phyloP scores from a whole-genome alignment of 2,113 vertebrate genomes.

The Nothoprocta pentlandii region DNA sequence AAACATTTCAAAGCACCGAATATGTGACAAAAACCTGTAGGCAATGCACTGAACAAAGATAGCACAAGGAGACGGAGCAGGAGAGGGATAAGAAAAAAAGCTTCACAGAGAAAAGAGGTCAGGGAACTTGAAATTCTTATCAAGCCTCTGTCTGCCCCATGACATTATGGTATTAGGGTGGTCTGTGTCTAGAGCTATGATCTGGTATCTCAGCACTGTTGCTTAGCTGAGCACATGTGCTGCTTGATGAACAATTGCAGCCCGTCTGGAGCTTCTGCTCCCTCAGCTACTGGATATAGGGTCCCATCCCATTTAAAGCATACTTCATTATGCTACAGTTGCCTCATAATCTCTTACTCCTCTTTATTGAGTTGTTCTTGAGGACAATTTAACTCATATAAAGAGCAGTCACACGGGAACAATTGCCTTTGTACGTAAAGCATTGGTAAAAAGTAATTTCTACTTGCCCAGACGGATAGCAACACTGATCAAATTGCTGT shows the following conservation, averaged over 20 bases:
- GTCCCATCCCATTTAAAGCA: neutral
- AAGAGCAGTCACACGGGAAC: neutral
- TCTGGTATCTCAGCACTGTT: fast-evolving
- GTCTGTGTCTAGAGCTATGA: neutral
- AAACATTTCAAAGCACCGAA: neutral
- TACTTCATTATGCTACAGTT: neutral
- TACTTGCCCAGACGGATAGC: neutral
- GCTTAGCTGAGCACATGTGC: fast-evolving
- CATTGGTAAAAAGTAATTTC: neutral
- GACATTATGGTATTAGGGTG: neutral
- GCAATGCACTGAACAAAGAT: neutral
- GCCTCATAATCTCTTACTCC: neutral
- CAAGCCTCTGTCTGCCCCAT: neutral
- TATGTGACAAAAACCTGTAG: neutral
- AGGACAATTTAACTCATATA: neutral
- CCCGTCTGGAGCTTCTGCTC: neutral
- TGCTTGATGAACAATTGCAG: neutral
- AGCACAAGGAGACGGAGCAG: neutral
- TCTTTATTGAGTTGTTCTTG: neutral
- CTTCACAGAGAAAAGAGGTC: neutral
- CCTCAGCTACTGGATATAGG: neutral
- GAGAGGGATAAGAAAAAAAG: neutral
- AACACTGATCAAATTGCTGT: neutral
- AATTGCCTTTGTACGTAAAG: neutral
- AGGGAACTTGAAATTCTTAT: neutral